A percentile compares a stretch with the other conserved stretches of the same genome.
Conservation (phyloP, 2,888 invertebrate species). For the Nephrotoma flavescens region DNA sequence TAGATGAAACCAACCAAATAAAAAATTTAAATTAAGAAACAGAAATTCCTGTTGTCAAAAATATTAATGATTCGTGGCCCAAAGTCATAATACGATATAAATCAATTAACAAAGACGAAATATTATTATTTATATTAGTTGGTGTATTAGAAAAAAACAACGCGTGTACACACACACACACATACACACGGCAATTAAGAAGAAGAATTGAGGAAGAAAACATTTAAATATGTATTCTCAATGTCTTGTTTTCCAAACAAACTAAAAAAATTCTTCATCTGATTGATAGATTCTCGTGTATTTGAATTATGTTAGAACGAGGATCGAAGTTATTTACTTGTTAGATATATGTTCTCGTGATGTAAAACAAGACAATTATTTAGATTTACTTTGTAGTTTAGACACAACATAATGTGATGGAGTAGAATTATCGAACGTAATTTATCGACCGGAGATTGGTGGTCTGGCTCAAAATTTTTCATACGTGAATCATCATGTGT, state of each 20-base stretch:
- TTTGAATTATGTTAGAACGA: not conserved
- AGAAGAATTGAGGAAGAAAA: not conserved
- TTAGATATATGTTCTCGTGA: not conserved
- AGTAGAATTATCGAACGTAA: too few species aligned
- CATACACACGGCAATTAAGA: not conserved
- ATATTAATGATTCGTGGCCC: constrained; percentile 5
- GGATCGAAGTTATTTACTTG: not conserved
- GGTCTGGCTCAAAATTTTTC: too few species aligned
- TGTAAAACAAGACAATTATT: not conserved
- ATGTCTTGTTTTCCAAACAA: not conserved
- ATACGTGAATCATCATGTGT: too few species aligned
- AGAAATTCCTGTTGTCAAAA: constrained; percentile 4
- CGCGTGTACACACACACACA: not conserved
- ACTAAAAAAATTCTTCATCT: not conserved
- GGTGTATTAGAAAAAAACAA: not conserved
- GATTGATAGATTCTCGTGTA: not conserved
- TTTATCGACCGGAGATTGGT: too few species aligned
- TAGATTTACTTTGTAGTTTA: not conserved
- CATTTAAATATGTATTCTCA: not conserved
- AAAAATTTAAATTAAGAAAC: not conserved
- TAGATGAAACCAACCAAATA: not conserved
- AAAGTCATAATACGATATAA: not conserved
- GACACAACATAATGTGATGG: not conserved
- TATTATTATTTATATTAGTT: not conserved
- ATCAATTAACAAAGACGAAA: constrained; percentile 6